Conservation (phyloP, 1,140 invertebrate species). For the Probaryconus sp. region DNA sequence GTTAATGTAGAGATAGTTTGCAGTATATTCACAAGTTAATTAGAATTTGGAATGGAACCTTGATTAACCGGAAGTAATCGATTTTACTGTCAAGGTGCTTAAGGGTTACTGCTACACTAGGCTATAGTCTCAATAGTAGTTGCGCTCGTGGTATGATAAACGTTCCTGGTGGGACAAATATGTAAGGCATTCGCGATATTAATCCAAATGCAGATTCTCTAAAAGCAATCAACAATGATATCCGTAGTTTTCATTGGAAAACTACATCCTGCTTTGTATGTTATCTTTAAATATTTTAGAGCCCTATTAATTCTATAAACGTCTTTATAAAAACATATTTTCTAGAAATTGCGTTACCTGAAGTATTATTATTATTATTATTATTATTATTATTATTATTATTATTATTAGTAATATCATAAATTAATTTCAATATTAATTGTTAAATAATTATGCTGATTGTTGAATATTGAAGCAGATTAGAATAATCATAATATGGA, state of each 20-base stretch:
- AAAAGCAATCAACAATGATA: conserved; percentile 6
- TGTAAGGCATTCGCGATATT: conserved; percentile 69
- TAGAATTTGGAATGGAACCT: conserved; percentile 59
- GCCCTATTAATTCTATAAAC: too few relatives aligned
- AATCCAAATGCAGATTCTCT: conserved; percentile 64
- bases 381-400: too few relatives aligned
- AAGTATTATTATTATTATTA: too few relatives aligned
- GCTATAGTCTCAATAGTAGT: conserved; percentile 64
- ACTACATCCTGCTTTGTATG: too few relatives aligned
- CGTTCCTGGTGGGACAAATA: conserved; percentile 64
- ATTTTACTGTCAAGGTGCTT: conserved; percentile 62
- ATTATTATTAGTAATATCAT: too few relatives aligned
- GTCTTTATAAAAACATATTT: too few relatives aligned
- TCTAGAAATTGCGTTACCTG: too few relatives aligned
- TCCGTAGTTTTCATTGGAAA: not conserved
- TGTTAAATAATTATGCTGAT: too few relatives aligned
- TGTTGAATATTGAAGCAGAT: too few relatives aligned
- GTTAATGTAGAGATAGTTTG: conserved; percentile 48
- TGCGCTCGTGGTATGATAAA: conserved; percentile 60
- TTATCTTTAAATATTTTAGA: conserved; percentile 22
- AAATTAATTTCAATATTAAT: too few relatives aligned
- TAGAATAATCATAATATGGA: too few relatives aligned
- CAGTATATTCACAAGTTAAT: conserved; percentile 62
- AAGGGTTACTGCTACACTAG: conserved; percentile 52
- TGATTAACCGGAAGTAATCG: conserved; percentile 72